phyloP scores from a whole-genome alignment of 2,113 vertebrate genomes.

The Pelodiscus sinensis region DNA sequence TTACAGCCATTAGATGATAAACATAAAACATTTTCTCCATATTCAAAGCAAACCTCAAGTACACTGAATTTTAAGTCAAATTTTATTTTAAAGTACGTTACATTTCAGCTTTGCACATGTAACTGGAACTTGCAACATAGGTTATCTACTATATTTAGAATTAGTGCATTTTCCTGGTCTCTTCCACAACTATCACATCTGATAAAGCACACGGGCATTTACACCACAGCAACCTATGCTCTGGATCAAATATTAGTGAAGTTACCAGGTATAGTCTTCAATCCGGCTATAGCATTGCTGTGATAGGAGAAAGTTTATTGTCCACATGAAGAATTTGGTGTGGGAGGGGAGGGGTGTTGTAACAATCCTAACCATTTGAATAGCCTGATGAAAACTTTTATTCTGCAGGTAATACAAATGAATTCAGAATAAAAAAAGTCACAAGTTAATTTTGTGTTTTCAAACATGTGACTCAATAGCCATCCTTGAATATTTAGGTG shows the following conservation, averaged over 20 bases:
- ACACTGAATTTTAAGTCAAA: conserved; percentile 72
- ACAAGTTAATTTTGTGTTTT: neutral
- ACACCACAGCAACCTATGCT: neutral
- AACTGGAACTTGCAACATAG: conserved; percentile 64
- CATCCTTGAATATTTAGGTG: accelerated
- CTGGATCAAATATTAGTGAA: neutral
- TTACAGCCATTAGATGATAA: conserved; percentile 92
- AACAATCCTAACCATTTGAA: neutral
- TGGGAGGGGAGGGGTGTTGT: neutral
- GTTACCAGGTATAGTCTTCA: neutral
- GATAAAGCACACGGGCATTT: neutral
- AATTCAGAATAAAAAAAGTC: neutral
- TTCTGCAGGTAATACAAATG: neutral
- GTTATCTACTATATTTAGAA: conserved; percentile 50
- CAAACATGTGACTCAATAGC: neutral
- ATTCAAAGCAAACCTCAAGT: conserved; percentile 78
- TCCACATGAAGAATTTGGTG: neutral
- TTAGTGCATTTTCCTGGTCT: conserved; percentile 49
- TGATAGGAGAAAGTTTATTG: neutral
- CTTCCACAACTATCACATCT: neutral
- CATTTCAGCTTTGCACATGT: conserved; percentile 65
- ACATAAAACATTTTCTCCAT: conserved; percentile 85
- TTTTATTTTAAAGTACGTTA: conserved; percentile 62
- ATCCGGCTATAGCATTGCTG: neutral
- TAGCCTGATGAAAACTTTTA: neutral